Conservation (phyloP, 1,140 invertebrate species). For the Meloidogyne floridensis region DNA sequence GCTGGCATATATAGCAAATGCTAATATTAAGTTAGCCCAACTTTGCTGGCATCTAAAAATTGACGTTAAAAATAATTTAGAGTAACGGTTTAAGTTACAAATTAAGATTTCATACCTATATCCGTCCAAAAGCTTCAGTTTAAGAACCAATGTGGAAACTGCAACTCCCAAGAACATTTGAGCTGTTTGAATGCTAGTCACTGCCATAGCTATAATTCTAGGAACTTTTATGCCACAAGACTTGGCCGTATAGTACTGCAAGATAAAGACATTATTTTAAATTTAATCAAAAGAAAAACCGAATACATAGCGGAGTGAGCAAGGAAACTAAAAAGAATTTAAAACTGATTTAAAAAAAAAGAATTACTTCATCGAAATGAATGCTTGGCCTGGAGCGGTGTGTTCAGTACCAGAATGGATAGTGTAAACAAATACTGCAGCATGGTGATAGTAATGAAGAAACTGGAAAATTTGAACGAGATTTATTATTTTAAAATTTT, state of each 20-base stretch:
- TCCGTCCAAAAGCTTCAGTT: constrained; percentile 43
- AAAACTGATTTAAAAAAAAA: neutral
- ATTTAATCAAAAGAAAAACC: no score
- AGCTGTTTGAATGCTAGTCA: constrained; percentile 76
- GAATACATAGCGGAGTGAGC: no score
- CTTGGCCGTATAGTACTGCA: constrained; percentile 63
- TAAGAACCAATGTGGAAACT: constrained; percentile 51
- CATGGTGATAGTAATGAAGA: constrained; percentile 71
- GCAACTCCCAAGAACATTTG: constrained; percentile 67
- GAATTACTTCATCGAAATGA: constrained; percentile 71
- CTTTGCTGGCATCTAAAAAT: constrained; percentile 77
- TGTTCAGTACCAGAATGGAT: constrained; percentile 91
- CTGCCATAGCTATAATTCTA: no score
- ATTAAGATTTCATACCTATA: constrained; percentile 21
- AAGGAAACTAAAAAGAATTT: constrained; percentile 66
- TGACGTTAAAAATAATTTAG: neutral
- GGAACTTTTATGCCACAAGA: no score
- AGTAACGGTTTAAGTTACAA: neutral
- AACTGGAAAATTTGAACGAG: constrained; percentile 30
- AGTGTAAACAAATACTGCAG: constrained; percentile 81
- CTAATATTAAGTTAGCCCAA: constrained; percentile 82
- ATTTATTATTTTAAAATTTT: neutral
- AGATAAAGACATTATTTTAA: constrained; percentile 69
- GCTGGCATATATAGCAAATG: constrained; percentile 85
- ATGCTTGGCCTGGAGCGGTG: constrained; percentile 91